Evolutionary conservation across 2,888 invertebrate species (phyloP).

Genomic region (Branchipolynoe longqiensis): DNA sequence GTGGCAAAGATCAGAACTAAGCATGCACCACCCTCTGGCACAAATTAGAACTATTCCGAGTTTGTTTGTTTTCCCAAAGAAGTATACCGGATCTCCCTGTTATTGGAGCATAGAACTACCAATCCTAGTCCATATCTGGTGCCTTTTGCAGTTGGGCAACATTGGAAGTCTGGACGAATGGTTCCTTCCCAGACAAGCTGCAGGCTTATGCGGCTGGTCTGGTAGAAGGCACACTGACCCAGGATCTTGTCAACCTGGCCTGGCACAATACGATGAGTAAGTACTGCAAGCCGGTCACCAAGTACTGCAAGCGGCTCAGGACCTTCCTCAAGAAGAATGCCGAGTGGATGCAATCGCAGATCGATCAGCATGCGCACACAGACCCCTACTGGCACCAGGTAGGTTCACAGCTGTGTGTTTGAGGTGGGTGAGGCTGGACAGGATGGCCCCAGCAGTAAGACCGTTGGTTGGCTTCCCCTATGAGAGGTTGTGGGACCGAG

Average conservation of each 20-base stretch:
- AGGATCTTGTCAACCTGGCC: constrained; percentile 88
- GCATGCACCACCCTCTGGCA: too few species aligned
- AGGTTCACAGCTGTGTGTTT: neutral
- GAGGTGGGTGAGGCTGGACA: too few species aligned
- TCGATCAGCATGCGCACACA: constrained; percentile 82
- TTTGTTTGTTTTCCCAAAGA: too few species aligned
- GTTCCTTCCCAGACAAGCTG: constrained; percentile 88
- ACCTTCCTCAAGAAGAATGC: constrained; percentile 86
- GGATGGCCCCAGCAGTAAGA: too few species aligned
- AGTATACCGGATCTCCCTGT: too few species aligned
- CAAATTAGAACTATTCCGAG: too few species aligned
- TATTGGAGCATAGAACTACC: too few species aligned
- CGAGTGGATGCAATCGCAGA: constrained; percentile 85
- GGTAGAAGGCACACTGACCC: constrained; percentile 90
- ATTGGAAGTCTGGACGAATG: constrained; percentile 90
- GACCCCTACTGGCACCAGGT: constrained; percentile 94
- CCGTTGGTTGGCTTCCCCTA: too few species aligned
- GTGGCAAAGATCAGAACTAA: too few species aligned
- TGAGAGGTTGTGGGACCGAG: too few species aligned
- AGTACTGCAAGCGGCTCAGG: constrained; percentile 86
- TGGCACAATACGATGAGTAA: constrained; percentile 88
- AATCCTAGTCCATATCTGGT: too few species aligned
- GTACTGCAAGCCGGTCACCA: constrained; percentile 83
- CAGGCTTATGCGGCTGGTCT: constrained; percentile 94
- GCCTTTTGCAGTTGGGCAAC: constrained; percentile 87